Conservation (phyloP, 1,140 invertebrate genomes). For the Monochamus saltuarius region DNA sequence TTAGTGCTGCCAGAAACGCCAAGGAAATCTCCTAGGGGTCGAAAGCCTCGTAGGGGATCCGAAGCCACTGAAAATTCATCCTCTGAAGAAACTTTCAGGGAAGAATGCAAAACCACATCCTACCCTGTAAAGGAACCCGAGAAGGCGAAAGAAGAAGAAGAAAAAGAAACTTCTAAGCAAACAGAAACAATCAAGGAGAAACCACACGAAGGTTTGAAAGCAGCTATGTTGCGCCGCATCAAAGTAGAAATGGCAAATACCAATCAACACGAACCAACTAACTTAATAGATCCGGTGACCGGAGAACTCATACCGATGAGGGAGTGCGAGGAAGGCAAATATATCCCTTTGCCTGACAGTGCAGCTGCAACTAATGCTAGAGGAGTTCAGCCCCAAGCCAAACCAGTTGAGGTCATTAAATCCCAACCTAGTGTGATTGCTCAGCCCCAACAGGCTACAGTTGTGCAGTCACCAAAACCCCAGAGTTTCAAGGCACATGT, state of each 20-base stretch:
- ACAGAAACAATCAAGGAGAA: conserved; percentile 46
- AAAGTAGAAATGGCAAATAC: conserved; percentile 41
- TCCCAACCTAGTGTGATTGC: conserved; percentile 27
- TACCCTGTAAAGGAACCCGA: conserved; percentile 35
- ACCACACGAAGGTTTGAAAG: conserved; percentile 42
- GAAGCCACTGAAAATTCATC: conserved; percentile 63
- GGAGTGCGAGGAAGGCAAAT: conserved; percentile 71
- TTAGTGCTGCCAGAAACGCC: conserved; percentile 37
- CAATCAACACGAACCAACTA: conserved; percentile 57
- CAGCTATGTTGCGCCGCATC: conserved; percentile 44
- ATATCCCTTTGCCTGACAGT: conserved; percentile 60
- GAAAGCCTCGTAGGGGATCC: conserved; percentile 61
- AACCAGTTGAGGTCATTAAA: conserved; percentile 26
- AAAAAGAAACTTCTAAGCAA: conserved; percentile 22
- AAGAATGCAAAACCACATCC: conserved; percentile 48
- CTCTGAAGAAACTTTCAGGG: conserved; percentile 48
- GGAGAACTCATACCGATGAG: conserved; percentile 71
- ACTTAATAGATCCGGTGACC: conserved; percentile 74
- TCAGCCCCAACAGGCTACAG: conserved; percentile 24
- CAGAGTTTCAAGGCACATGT: conserved; percentile 61
- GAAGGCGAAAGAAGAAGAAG: conserved; percentile 44
- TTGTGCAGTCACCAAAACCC: conserved; percentile 40
- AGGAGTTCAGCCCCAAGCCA: conserved; percentile 29
- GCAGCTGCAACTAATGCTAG: conserved; percentile 15
- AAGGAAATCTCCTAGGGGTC: conserved; percentile 62